phyloP scores from a whole-genome alignment of 2,113 vertebrate species.

The Uropsilus gracilis region DNA sequence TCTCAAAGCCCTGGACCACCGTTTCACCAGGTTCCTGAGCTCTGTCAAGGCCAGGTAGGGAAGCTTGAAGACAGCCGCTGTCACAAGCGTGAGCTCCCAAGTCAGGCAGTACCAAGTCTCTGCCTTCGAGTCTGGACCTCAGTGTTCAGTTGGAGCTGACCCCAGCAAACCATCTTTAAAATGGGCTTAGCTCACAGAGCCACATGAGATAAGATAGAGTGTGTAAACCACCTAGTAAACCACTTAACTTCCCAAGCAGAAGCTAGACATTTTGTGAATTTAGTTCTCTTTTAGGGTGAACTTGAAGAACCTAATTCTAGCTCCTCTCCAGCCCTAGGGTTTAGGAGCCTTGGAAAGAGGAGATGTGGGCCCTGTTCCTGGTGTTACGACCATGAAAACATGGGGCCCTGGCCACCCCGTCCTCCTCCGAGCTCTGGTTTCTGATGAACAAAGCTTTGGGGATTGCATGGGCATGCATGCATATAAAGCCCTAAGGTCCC shows the following conservation, averaged over 20 bases:
- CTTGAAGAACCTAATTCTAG: neutral
- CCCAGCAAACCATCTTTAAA: conserved; percentile 8
- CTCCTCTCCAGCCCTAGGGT: neutral
- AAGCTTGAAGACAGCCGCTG: neutral
- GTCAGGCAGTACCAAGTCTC: neutral
- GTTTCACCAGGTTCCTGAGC: neutral
- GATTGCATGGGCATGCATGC: no score
- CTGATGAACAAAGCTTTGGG: neutral
- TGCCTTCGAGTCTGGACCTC: neutral
- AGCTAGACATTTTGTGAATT: neutral
- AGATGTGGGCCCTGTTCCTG: neutral
- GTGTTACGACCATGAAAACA: neutral
- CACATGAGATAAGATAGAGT: neutral
- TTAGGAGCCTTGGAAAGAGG: neutral
- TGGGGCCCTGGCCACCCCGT: neutral
- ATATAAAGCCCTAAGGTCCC: neutral
- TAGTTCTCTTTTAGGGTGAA: neutral
- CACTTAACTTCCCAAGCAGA: neutral
- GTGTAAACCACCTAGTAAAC: neutral
- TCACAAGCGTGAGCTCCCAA: neutral
- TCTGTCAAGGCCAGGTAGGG: neutral
- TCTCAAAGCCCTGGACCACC: neutral
- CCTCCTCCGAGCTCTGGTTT: neutral
- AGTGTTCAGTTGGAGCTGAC: neutral
- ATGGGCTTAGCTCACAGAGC: neutral